These are phyloP conservation scores for Lasioglossum villosulum DNA, from an alignment of 2,888 invertebrate species.

Conservation along the genomic window DNA sequence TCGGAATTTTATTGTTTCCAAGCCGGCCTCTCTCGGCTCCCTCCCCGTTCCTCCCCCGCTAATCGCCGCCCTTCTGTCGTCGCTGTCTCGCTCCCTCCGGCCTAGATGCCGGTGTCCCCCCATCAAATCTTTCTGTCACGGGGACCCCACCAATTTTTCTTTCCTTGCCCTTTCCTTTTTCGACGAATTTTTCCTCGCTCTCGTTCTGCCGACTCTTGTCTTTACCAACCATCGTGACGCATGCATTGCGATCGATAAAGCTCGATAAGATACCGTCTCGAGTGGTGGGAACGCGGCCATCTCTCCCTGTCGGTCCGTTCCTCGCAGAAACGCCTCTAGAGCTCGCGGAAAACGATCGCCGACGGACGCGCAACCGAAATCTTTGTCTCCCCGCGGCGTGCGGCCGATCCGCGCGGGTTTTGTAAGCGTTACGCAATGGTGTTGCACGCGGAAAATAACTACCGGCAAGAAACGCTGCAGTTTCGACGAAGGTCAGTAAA, in stretches of 20 bases:
- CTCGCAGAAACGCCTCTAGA: background rate
- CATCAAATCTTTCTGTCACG: constrained; percentile 65
- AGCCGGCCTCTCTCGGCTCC: constrained; percentile 31
- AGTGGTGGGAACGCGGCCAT: background rate
- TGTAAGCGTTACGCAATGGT: constrained; percentile 47
- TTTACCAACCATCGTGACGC: background rate
- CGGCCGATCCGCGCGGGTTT: constrained; percentile 2
- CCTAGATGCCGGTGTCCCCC: background rate
- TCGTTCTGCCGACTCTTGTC: background rate
- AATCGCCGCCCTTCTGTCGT: constrained; percentile 48
- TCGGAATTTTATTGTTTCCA: constrained; percentile 76
- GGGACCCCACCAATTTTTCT: background rate
- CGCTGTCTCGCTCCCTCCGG: constrained; percentile 47
- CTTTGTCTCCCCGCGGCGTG: background rate
- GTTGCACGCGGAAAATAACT: constrained; percentile 52
- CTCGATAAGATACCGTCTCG: constrained; percentile 25
- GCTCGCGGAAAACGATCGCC: background rate
- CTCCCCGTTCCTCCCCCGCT: constrained; percentile 20
- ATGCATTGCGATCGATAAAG: constrained; percentile 28
- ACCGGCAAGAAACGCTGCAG: constrained; percentile 36
- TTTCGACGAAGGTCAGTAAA: constrained; percentile 60
- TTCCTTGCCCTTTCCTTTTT: background rate
- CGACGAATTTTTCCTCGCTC: constrained; percentile 8
- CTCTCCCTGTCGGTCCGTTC: background rate
- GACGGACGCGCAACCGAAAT: background rate